phyloP scores from a whole-genome alignment of 2,888 invertebrate genomes.

The Bruchidius siliquastri region DNA sequence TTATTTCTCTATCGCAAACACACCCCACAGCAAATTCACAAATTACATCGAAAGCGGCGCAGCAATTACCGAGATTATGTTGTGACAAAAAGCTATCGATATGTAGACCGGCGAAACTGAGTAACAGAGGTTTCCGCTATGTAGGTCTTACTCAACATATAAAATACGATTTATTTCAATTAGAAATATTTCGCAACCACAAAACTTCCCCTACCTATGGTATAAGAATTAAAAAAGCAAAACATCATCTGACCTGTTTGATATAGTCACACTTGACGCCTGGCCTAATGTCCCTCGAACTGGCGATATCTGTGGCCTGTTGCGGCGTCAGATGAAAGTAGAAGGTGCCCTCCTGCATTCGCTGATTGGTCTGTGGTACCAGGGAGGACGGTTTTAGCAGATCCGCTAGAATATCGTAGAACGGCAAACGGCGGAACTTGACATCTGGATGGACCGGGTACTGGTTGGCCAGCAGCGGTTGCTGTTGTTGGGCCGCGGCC shows the following conservation, averaged over 20 bases:
- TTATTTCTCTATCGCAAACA: too few relatives aligned
- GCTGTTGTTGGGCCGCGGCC: constrained; percentile 27
- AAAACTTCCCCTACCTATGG: too few relatives aligned
- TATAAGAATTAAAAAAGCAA: too few relatives aligned
- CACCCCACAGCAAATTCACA: too few relatives aligned
- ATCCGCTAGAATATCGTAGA: constrained; percentile 84
- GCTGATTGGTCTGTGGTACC: constrained; percentile 61
- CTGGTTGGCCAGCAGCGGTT: constrained; percentile 47
- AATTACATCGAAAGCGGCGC: too few relatives aligned
- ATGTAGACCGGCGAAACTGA: too few relatives aligned
- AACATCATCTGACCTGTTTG: constrained; percentile 43
- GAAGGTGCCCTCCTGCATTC: constrained; percentile 82
- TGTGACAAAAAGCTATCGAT: too few relatives aligned
- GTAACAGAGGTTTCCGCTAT: too few relatives aligned
- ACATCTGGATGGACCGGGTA: constrained; percentile 92
- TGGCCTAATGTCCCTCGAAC: constrained; percentile 66
- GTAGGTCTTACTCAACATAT: too few relatives aligned
- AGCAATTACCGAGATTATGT: too few relatives aligned
- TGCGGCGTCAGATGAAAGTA: constrained; percentile 88
- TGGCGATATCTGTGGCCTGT: constrained; percentile 86
- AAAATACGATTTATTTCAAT: too few relatives aligned
- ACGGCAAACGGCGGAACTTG: constrained; percentile 84
- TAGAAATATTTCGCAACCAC: too few relatives aligned
- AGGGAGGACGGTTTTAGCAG: constrained; percentile 87
- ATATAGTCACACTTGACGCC: constrained; percentile 67